Base-by-base conservation (phyloP, 2,888 invertebrate species). In the Drosophila siamana region DNA sequence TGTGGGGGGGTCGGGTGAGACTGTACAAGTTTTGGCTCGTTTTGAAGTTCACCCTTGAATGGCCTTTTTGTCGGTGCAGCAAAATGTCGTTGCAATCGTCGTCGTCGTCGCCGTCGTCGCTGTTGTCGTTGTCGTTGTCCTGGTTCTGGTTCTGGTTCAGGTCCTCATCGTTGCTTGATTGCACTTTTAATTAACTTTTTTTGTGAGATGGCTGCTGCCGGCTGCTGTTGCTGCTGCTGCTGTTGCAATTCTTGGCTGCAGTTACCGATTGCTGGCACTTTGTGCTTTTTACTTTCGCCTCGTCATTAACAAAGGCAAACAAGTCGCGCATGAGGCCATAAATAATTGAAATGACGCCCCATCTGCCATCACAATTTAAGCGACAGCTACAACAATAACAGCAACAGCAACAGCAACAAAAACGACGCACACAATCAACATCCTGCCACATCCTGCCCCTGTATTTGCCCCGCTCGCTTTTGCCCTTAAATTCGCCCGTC, bases 131-230 rank as follows among this genome's bases (percentile, higher is more conserved):
- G 64, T 62, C 56, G n/a, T 43, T 51, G 9, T 22, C 33, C n/a
- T n/a, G n/a, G 33, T 24, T 16, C 61, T 65, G 46, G 26, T 19
- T 36, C 61, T 51, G 56, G 47, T 60, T 26, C 59, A 55, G 74
- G 47, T 64, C 47, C 62, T 54, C 57, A 69, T 62, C 68, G 67
- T 67, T 74, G 86, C 86, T 74, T 87, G 82, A 82, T 88, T 87
- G 89, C 89, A 78, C 88, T 88, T 88, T 88, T 89, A 88, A 88
- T 88, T 89, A 88, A 88, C 86, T 84, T 88, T 87, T 87, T 86
- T 88, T 74, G 69, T 28, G 43, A 70, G 54, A 56, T 61, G 65
- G 59, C 62, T 55, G 54, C 50, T 43, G 55, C 44, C 41, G 57
- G 50, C 62, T 48, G 44, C 40, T 51, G 65, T 65, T 55, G 41